A percentile compares a stretch with the other conserved stretches of the same genome.
Evolutionary conservation across 53 echinoderm and acorn worm species (phyloP).

Genomic region (Temnopleurus reevesii): DNA sequence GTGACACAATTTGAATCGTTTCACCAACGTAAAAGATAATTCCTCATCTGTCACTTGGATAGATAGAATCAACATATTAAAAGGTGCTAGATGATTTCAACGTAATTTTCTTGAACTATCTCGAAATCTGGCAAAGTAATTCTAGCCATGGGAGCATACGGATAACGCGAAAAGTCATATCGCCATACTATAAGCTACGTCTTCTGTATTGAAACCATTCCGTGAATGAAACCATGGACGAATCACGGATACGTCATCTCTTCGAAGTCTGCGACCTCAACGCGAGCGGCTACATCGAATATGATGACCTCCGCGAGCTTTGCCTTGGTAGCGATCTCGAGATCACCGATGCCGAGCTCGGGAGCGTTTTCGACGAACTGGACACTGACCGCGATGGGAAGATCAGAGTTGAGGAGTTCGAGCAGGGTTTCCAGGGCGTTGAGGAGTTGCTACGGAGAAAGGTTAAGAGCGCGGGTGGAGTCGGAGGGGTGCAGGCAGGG

Average conservation of each 20-base stretch:
- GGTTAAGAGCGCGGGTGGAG: neutral
- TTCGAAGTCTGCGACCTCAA: conserved; percentile 94
- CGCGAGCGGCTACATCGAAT: conserved; percentile 91
- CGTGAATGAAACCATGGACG: conserved; percentile 62
- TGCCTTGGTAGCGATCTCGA: conserved; percentile 91
- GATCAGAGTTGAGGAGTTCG: conserved; percentile 81
- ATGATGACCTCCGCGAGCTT: conserved; percentile 84
- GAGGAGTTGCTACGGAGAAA: conserved; percentile 76
- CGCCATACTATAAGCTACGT: too few species aligned
- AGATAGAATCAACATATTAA: too few species aligned
- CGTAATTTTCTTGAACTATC: too few species aligned
- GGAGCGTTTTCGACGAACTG: conserved; percentile 86
- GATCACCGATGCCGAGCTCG: conserved; percentile 75
- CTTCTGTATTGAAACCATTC: too few species aligned
- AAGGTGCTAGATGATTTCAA: too few species aligned
- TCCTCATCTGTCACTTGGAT: too few species aligned
- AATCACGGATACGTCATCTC: conserved; percentile 72
- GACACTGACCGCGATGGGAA: conserved; percentile 82
- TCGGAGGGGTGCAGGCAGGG: neutral
- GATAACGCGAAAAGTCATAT: neutral
- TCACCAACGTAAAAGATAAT: too few species aligned
- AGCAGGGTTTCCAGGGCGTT: conserved; percentile 81
- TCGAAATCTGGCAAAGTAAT: too few species aligned
- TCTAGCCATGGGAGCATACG: neutral
- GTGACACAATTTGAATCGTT: too few species aligned